Evolutionary conservation across 2,888 invertebrate genomes (phyloP), one percentile per base, ranked within the genome.

Genomic region (Schizotus pectinicornis): DNA sequence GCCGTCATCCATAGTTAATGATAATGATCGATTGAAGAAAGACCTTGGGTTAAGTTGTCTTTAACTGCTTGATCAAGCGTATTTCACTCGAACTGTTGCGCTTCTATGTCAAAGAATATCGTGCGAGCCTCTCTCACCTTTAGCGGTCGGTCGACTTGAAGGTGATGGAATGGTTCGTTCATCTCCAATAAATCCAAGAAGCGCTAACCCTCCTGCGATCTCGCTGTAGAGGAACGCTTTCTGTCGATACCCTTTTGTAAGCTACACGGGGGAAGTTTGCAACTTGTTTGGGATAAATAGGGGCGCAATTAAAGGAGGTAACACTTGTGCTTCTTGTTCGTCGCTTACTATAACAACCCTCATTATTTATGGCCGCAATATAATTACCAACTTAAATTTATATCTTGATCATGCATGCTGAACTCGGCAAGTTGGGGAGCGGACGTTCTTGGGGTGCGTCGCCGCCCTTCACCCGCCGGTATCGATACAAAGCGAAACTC

Each of bases 321-420:
- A 71, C 73, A 72, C 68, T 72, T 71, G 71, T 61, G 70, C 65
- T 68, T 64, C 68, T 71, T 67, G 61, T 61, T 56, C 49, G 68
- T 67, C 61, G 52, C 65, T 57, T 70, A 70, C 71, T 73, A 72
- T 71, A 73, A 69, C 69, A 70, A 62, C 68, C 66, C 63, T 62
- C 62, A 68, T 76, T 75, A 75, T 76, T 76, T 76, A 76, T 74
- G 64, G 70, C 70, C 70, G 63, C 67, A 67, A 70, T 71, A 74
- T 74, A 75, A 75, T 76, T 75, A 75, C 71, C 60, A 67, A 70
- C 69, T 69, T 67, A 67, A 75, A 76, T 77, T 76, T 74, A 77
- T 74, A 74, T 68, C 72, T 67, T 67, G 71, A 74, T 73, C 74
- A 72, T 73, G 69, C 65, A 67, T 64, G 69, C 63, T 68, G 59